Evolutionary conservation across 2,797 vertebrate genomes (phyloP).

Genomic region (Coregonus suidteri): DNA sequence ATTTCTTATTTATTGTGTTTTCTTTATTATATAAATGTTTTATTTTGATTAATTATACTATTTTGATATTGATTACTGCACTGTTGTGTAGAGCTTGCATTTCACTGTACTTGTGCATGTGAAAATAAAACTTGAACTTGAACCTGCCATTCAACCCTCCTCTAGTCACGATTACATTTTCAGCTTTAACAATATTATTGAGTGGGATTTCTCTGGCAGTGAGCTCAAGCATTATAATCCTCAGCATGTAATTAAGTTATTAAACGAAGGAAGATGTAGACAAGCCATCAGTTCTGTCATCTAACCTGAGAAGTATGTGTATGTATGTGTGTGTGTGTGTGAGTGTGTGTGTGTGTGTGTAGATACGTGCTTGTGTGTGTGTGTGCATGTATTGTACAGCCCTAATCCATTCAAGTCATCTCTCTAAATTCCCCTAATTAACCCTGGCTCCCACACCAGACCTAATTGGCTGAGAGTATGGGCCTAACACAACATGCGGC

Average conservation of each 20-base stretch:
- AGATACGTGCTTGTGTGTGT: not conserved
- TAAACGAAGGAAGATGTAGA: too few relatives aligned
- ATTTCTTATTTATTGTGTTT: too few relatives aligned
- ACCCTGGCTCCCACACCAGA: constrained; percentile 46
- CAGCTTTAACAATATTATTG: constrained; percentile 3
- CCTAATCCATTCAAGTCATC: constrained; percentile 60
- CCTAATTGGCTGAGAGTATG: constrained; percentile 32
- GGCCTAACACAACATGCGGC: not conserved
- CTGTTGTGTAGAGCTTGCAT: too few relatives aligned
- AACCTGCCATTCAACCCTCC: too few relatives aligned
- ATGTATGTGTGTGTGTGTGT: not conserved
- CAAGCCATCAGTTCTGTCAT: not conserved
- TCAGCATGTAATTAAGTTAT: constrained; percentile 42
- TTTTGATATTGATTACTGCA: too few relatives aligned
- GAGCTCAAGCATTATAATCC: constrained; percentile 43
- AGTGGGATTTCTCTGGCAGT: constrained; percentile 25
- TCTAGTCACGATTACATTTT: not conserved
- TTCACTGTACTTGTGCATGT: too few relatives aligned
- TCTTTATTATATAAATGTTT: too few relatives aligned
- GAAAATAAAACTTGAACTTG: too few relatives aligned
- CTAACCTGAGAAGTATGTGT: too few relatives aligned
- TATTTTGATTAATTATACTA: too few relatives aligned
- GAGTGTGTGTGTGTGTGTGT: constrained; percentile 3
- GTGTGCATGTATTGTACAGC: constrained; percentile 16
- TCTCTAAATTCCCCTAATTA: constrained; percentile 66